These are phyloP conservation scores for Drosophila jambulina DNA, from an alignment of 1,140 invertebrate species.

Conservation along the genomic window DNA sequence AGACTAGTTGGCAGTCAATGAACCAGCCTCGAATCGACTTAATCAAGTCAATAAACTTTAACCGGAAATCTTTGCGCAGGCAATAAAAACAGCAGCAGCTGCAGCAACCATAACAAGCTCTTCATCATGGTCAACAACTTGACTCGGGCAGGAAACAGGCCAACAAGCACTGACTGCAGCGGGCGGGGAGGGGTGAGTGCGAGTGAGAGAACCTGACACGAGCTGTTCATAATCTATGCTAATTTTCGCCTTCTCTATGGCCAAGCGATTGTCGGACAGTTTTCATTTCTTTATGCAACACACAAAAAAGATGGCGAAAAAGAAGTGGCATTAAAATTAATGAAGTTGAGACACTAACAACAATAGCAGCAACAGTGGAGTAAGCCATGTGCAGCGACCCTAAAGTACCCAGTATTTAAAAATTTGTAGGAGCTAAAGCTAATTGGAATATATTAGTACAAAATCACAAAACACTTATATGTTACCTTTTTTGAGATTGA, in stretches of 20 bases:
- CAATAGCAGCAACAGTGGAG: background rate
- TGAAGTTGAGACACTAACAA: conserved; percentile 60
- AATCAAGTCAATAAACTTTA: conserved; percentile 37
- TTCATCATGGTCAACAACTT: conserved; percentile 64
- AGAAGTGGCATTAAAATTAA: conserved; percentile 70
- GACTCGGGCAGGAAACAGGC: conserved; percentile 32
- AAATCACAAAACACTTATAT: too few species aligned
- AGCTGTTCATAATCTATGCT: conserved; percentile 72
- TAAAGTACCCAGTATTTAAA: background rate
- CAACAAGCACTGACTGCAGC: conserved; percentile 3
- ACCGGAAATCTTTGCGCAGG: conserved; percentile 11
- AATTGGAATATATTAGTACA: too few species aligned
- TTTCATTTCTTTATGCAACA: conserved; percentile 51
- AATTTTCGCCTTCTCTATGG: conserved; percentile 66
- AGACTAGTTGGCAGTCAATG: background rate
- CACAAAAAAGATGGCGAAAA: conserved; percentile 31
- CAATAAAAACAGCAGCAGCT: conserved; percentile 19
- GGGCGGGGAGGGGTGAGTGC: background rate
- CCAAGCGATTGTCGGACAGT: conserved; percentile 47
- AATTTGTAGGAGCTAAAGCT: background rate
- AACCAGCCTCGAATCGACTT: conserved; percentile 9
- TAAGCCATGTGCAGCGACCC: background rate
- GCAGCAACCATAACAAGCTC: conserved; percentile 46
- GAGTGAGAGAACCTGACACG: conserved; percentile 36
- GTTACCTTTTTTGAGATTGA: too few species aligned